Conservation (phyloP, 2,113 vertebrate species). For the Cynoglossus semilaevis region DNA sequence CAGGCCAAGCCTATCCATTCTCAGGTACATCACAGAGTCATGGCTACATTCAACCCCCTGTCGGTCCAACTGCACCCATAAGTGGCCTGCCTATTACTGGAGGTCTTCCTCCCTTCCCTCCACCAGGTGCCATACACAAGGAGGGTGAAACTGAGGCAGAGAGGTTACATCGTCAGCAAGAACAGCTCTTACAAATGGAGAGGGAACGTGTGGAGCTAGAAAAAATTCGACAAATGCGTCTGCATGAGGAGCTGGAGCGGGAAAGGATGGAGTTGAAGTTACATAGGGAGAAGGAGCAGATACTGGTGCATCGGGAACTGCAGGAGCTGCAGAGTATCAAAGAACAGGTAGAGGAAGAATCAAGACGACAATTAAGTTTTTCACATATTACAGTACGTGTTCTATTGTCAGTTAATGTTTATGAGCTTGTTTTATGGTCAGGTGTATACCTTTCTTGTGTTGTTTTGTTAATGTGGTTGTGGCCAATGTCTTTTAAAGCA, state of each 20-base stretch:
- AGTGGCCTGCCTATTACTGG: constrained; percentile 46
- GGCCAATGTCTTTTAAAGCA: constrained; percentile 16
- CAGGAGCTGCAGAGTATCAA: constrained; percentile 97
- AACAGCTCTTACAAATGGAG: constrained; percentile 91
- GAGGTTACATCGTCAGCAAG: constrained; percentile 89
- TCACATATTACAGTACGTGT: not conserved
- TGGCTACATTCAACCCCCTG: constrained; percentile 37
- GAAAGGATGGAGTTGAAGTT: constrained; percentile 89
- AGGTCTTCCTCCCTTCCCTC: constrained; percentile 67
- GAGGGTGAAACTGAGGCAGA: constrained; percentile 90
- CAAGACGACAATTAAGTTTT: constrained; percentile 17
- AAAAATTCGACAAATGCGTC: constrained; percentile 88
- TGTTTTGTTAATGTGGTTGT: constrained; percentile 25
- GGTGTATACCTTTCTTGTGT: constrained; percentile 12
- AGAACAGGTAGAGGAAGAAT: constrained; percentile 84
- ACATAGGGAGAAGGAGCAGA: constrained; percentile 94
- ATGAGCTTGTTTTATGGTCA: constrained; percentile 16
- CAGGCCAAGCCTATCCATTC: constrained; percentile 45
- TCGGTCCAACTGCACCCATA: constrained; percentile 30
- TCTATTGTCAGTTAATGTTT: constrained; percentile 39
- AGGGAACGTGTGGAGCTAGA: constrained; percentile 93
- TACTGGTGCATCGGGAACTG: constrained; percentile 93
- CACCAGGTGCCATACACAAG: constrained; percentile 72
- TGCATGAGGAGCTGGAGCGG: constrained; percentile 95
- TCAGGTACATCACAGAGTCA: constrained; percentile 37